phyloP scores from a whole-genome alignment of 1,140 invertebrate species.

The Gryllus bimaculatus region DNA sequence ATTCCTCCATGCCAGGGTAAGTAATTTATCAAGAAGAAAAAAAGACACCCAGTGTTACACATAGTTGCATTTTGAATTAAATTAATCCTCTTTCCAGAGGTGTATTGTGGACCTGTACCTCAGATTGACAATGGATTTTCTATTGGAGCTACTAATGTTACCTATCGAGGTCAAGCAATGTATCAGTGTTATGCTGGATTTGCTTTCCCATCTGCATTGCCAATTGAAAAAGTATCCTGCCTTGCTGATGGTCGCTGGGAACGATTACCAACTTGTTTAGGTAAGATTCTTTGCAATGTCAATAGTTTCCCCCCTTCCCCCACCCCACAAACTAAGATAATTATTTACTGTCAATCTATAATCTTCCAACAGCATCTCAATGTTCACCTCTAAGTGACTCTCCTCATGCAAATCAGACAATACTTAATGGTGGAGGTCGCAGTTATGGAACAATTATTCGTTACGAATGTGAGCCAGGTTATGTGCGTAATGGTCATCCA shows the following conservation, averaged over 20 bases:
- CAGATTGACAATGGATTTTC: conserved; percentile 97
- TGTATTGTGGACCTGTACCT: conserved; percentile 93
- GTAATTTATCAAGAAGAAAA: neutral
- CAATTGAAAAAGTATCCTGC: conserved; percentile 83
- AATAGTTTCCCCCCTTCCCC: neutral
- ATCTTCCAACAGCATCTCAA: conserved; percentile 62
- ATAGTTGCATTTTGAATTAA: neutral
- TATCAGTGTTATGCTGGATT: conserved; percentile 97
- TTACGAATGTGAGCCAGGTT: conserved; percentile 91
- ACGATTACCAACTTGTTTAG: conserved; percentile 78
- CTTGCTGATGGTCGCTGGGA: conserved; percentile 83
- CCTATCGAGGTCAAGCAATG: conserved; percentile 82
- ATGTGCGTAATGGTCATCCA: conserved; percentile 75
- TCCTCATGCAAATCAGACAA: conserved; percentile 73
- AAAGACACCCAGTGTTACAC: neutral
- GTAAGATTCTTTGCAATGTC: conserved; percentile 37
- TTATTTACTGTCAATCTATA: neutral
- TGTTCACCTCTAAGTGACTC: conserved; percentile 84
- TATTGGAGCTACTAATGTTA: conserved; percentile 89
- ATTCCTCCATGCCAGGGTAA: conserved; percentile 88
- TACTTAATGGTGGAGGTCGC: conserved; percentile 85
- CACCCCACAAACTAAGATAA: neutral
- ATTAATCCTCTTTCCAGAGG: conserved; percentile 48
- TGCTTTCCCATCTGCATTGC: conserved; percentile 77
- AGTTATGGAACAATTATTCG: conserved; percentile 92